Evolutionary conservation across 2,797 vertebrate species (phyloP).

Genomic region (Sebastes iracundus): DNA sequence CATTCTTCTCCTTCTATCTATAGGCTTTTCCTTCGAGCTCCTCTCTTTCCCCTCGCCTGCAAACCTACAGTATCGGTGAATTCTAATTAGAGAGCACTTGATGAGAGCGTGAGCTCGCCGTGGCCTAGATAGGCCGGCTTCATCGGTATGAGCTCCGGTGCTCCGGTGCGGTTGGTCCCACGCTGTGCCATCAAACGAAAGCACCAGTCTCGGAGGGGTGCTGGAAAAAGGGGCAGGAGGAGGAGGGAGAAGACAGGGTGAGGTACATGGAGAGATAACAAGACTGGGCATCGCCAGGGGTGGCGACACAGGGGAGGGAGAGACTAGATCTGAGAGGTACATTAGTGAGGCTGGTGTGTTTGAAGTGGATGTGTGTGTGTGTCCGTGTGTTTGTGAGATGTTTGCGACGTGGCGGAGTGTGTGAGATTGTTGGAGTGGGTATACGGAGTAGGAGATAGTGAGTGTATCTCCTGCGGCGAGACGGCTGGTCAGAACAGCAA

Average conservation of each 20-base stretch:
- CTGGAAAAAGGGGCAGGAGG: conserved; percentile 21
- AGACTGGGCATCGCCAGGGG: conserved; percentile 49
- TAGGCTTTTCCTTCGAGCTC: conserved; percentile 60
- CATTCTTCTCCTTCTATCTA: conserved; percentile 73
- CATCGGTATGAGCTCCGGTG: conserved; percentile 60
- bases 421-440: background rate
- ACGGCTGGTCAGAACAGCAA: conserved; percentile 15
- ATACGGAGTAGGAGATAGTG: background rate
- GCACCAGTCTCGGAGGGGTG: conserved; percentile 41
- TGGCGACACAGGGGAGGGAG: conserved; percentile 3
- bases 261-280: conserved; percentile 54
- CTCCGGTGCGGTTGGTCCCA: conserved; percentile 51
- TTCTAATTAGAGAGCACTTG: conserved; percentile 78
- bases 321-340: conserved; percentile 43
- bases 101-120: conserved; percentile 62
- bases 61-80: conserved; percentile 69
- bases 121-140: conserved; percentile 74
- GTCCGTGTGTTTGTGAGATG: conserved; percentile 11
- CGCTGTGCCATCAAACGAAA: conserved; percentile 65
- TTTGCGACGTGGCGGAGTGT: background rate
- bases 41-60: conserved; percentile 26
- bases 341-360: conserved; percentile 37
- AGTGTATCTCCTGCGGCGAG: background rate
- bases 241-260: conserved; percentile 24
- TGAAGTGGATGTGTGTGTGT: conserved; percentile 37